Evolutionary conservation across 2,113 vertebrate genomes (phyloP), one percentile per base, ranked within the genome.

Genomic region (Passer domesticus): DNA sequence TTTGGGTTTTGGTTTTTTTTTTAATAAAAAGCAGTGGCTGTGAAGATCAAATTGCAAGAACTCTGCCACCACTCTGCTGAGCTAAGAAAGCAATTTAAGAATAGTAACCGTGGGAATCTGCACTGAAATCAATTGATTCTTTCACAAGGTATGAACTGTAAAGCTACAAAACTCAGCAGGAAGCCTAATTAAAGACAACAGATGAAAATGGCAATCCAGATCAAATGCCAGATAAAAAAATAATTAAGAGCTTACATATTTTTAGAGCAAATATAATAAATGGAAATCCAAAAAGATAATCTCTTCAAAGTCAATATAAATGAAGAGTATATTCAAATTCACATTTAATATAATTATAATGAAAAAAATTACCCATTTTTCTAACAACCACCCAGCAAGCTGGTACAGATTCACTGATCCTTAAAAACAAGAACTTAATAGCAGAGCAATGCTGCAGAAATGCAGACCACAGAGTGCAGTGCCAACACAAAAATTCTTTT

Each of bases 161-260:
- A 88, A 75, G 64, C 84, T 90, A 64, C 21, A 47, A 74, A 79
- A 91, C 10, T 3, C 93, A 95, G 89, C 59, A 92, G 93, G 93
- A 92, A 93, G 72, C 47, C 81, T 95, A 95, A 96, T 96, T 95
- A 96, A 91, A 77, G 63, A 31, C 62, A 72, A 93, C 55, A 94
- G 53, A 93, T 62, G 41, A 95, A 97, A 97, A 94, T 7, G 17
- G 83, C 74, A 96, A 94, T 33, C 80, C 81, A 95, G 74, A 96
- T 96, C 70, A 97, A 94, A 96, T 70, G 33, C n/a, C 78, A 85
- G 60, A 66, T 74, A 41, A 28, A 85, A 82, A 91, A 66, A 72
- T 28, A 79, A 90, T 86, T 63, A 91, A 93, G 55, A 93, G 73
- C 31, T 73, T 73, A 55, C 8, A 11, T 81, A 50, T 92, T 89